Evolutionary conservation across 2,797 vertebrate genomes (phyloP), one percentile per base, ranked within the genome.

Genomic region (Sebastiscus albofasciatus): DNA sequence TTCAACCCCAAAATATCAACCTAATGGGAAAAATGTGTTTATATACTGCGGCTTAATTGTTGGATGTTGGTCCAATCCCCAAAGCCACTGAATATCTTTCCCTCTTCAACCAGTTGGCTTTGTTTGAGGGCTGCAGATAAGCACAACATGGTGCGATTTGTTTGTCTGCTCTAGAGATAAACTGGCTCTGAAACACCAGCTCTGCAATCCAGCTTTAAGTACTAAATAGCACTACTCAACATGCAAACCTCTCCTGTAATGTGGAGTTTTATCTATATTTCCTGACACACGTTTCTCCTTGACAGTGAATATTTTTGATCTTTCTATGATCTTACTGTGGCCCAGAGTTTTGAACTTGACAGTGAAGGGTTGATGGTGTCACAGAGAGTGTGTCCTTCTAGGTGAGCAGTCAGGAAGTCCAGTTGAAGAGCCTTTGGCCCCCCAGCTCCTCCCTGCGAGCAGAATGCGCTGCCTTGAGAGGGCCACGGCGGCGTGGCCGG

Each of bases 401-500:
- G 91, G 91, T 94, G 92, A 93, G 92, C 87, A 90, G 88, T 93
- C 93, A 94, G 92, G 90, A 94, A 93, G 93, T 93, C 89, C 87
- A 71, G 85, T 74, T 93, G 88, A 91, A 92, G 90, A 87, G 88
- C 80, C 66, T 77, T 73, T 68, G 79, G 89, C 81, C 89, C 87
- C 80, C 82, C 78, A 74, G 89, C 89, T 90, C 86, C 84, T 33
- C 86, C 92, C 87, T 77, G 81, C 74, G 73, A 79, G 72, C 77
- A 85, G 86, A 89, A 90, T 77, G 84, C 76, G 85, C 81, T 59
- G 87, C 75, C 72, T 67, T 62, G 88, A 79, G 85, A 90, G 90
- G 90, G 84, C 88, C 76, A 79, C 88, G 68, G 89, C 77, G 73
- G 79, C 87, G 55, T 79, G 89, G 89, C 87, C 84, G 76, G 91